These are phyloP conservation scores for Micrasema longulum DNA, from an alignment of 1,140 invertebrate genomes.

Conservation along the genomic window DNA sequence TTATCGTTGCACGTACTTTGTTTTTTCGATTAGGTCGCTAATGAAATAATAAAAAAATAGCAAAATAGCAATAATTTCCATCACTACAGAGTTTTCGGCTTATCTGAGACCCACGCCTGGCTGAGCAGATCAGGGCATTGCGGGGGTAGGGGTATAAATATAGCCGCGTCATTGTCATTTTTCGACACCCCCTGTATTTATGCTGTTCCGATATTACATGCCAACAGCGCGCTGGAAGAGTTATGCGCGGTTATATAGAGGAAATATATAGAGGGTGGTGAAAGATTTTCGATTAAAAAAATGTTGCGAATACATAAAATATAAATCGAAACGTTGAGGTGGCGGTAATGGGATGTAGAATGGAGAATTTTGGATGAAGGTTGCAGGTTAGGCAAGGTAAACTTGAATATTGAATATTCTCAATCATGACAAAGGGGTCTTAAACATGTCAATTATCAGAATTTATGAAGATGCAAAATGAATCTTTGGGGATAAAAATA, in stretches of 20 bases:
- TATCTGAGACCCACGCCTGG: slow-evolving; percentile 49
- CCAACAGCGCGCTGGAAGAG: slow-evolving; percentile 38
- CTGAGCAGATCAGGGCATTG: slow-evolving; percentile 11
- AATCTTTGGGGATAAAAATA: too few relatives aligned
- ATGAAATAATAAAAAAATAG: too few relatives aligned
- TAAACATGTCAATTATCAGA: slow-evolving; percentile 21
- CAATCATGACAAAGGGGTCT: not conserved
- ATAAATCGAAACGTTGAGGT: slow-evolving; percentile 31
- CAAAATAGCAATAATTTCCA: too few relatives aligned
- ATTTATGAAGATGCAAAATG: slow-evolving; percentile 6
- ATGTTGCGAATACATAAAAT: slow-evolving; percentile 39
- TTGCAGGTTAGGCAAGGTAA: not conserved
- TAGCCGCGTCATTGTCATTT: slow-evolving; percentile 54
- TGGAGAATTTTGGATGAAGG: too few relatives aligned
- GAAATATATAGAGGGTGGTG: slow-evolving; percentile 32
- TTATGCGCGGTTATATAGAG: slow-evolving; percentile 33
- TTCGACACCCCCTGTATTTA: slow-evolving; percentile 51
- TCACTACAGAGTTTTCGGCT: slow-evolving; percentile 40
- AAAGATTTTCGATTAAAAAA: slow-evolving; percentile 41
- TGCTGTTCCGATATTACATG: slow-evolving; percentile 49
- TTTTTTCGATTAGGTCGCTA: too few relatives aligned
- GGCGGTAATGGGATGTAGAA: slow-evolving; percentile 15
- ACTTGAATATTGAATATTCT: slow-evolving; percentile 20
- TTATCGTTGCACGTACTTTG: too few relatives aligned
- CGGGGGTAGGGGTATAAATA: slow-evolving; percentile 41